Percentiles rank a stretch among this genome's conserved stretches.
phyloP scores from a whole-genome alignment of 1,140 invertebrate genomes.

The Schlechtendalia chinensis region DNA sequence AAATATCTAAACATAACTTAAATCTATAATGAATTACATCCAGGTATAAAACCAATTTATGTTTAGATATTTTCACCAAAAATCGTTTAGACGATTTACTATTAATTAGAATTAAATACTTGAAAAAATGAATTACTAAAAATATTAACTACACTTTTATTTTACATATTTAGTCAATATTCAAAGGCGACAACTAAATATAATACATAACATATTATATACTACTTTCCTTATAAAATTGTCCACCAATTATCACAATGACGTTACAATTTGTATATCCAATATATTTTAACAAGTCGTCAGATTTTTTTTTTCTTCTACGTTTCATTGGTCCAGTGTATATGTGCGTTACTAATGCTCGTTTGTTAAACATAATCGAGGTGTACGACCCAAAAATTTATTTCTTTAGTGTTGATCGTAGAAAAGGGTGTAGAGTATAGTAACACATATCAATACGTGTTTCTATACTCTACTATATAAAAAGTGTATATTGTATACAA shows the following conservation, averaged over 20 bases:
- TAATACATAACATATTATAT: no score
- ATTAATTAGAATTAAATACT: no score
- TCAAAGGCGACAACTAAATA: no score
- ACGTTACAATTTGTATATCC: not conserved
- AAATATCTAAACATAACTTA: no score
- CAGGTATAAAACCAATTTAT: no score
- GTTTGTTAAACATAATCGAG: not conserved
- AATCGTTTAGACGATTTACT: no score
- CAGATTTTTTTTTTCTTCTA: not conserved
- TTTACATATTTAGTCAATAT: no score
- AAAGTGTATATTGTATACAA: slow-evolving; percentile 27
- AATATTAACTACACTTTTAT: no score
- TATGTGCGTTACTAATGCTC: not conserved
- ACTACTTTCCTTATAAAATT: not conserved
- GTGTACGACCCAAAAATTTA: slow-evolving; percentile 14
- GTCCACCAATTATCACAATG: not conserved
- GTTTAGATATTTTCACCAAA: no score
- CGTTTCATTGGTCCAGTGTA: not conserved
- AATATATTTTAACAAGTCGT: not conserved
- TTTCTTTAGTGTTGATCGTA: not conserved
- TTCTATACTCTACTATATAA: not conserved
- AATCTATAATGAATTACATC: no score
- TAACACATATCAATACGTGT: not conserved
- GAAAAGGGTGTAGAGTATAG: no score
- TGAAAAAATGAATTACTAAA: no score